Evolutionary conservation across 2,888 invertebrate species (phyloP), one percentile per base, ranked within the genome.

Genomic region (Xestia xanthographa): DNA sequence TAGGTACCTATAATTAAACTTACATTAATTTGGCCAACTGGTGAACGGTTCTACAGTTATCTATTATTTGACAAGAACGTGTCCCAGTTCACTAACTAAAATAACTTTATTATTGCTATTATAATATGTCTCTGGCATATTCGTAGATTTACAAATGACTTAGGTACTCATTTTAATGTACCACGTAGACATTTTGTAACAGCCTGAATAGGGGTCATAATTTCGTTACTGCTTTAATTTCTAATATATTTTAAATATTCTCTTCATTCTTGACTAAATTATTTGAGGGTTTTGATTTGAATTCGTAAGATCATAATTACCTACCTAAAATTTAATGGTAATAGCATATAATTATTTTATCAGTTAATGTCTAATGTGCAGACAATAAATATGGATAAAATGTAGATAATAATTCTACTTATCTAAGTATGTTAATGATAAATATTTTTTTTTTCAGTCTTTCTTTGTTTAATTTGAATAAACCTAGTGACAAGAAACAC

Each of bases 221-320:
- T 75, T 80, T 53, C 53, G 38, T n/a, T 56, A 56, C 66, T 58
- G 72, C 41, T 65, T 72, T 58, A 72, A 81, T 78, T 72, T 75
- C 14, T 50, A 60, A 75, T 69, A 29, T 20, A 3, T 69, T 53
- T 63, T 22, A 66, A 73, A 70, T 72, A 56, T 63, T 68, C 34
- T n/a, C 29, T 62, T 62, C n/a, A 63, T 72, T 22, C 38, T 67
- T 14, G 20, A 50, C 53, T 68, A 50, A n/a, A 73, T 75, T 70
- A 80, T 72, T 78, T 63, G 8, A 41, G 12, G 67, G 9, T 60
- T 58, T 66, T 75, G 56, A 76, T 72, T 50, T 74, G 58, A 58
- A 71, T 68, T 60, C 43, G n/a, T n/a, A n/a, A n/a, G n/a, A n/a
- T n/a, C n/a, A n/a, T n/a, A n/a, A n/a, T n/a, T n/a, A n/a, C n/a